phyloP scores from a whole-genome alignment of 2,888 invertebrate genomes.

The Lasioglossum oenotherae region DNA sequence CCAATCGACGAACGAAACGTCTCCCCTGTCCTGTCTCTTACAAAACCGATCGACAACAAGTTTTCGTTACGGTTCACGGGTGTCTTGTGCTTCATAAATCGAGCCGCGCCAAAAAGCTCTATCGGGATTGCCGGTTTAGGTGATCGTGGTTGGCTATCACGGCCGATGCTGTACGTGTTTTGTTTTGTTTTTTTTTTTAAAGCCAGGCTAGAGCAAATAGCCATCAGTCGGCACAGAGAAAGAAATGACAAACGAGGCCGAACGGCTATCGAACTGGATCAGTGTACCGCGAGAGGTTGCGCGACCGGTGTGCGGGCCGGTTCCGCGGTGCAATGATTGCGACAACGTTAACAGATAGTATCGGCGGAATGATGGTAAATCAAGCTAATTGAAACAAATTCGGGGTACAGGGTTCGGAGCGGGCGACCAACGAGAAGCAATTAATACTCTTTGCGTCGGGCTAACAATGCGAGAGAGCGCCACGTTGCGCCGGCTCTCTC shows the following conservation, averaged over 20 bases:
- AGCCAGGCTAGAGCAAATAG: not conserved
- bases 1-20: not conserved
- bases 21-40: not conserved
- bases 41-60: not conserved
- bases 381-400: constrained; percentile 59
- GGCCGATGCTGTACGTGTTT: not conserved
- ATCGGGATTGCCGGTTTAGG: not conserved
- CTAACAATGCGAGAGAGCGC: constrained; percentile 37
- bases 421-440: constrained; percentile 39
- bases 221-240: not conserved
- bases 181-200: not conserved
- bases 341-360: constrained; percentile 20
- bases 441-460: constrained; percentile 57
- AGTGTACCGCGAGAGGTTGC: not conserved
- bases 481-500: constrained; percentile 16
- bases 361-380: constrained; percentile 35
- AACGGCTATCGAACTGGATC: not conserved
- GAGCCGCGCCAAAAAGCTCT: constrained; percentile 1
- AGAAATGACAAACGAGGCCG: constrained; percentile 6
- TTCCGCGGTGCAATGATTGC: constrained; percentile 5
- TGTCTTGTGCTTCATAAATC: not conserved
- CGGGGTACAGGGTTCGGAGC: constrained; percentile 3
- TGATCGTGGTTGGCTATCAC: not conserved
- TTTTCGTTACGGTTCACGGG: not conserved
- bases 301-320: not conserved